Percentiles rank a stretch among this genome's conserved stretches.
Conservation (phyloP, 2,888 invertebrate species). For the Dimorphilus gyrociliatus region DNA sequence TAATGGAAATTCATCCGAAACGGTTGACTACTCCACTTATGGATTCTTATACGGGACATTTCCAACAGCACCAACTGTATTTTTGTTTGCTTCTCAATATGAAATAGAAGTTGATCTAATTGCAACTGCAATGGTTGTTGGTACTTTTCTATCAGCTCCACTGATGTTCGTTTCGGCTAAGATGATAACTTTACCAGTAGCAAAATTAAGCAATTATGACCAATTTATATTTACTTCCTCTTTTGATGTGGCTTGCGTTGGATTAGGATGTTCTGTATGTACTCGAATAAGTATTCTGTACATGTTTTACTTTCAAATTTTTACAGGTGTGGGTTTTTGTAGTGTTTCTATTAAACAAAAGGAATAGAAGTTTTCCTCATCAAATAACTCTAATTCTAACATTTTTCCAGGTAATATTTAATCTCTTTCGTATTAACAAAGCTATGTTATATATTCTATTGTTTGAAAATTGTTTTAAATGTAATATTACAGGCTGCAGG, state of each 20-base stretch:
- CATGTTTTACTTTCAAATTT: slow-evolving; percentile 4
- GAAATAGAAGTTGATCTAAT: slow-evolving; percentile 70
- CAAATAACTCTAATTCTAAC: slow-evolving; percentile 60
- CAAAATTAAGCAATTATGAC: slow-evolving; percentile 54
- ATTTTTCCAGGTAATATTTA: slow-evolving; percentile 54
- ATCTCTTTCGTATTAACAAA: slow-evolving; percentile 1
- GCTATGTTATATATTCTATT: too few relatives aligned
- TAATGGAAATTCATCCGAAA: slow-evolving; percentile 51
- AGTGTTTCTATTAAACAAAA: slow-evolving; percentile 56
- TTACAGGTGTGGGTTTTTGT: slow-evolving; percentile 52
- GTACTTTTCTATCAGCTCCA: slow-evolving; percentile 82
- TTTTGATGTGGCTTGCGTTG: slow-evolving; percentile 64
- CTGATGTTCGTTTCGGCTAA: slow-evolving; percentile 87
- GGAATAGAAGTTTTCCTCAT: slow-evolving; percentile 62
- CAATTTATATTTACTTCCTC: slow-evolving; percentile 60
- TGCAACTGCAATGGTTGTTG: slow-evolving; percentile 81
- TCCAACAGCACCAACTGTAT: slow-evolving; percentile 86
- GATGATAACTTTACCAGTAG: slow-evolving; percentile 57
- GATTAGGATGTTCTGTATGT: slow-evolving; percentile 52
- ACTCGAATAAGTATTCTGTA: slow-evolving; percentile 2
- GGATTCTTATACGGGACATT: slow-evolving; percentile 90
- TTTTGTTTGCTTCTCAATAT: slow-evolving; percentile 78
- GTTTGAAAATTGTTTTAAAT: slow-evolving; percentile 17
- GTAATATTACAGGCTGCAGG: slow-evolving; percentile 17
- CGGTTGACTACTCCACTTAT: slow-evolving; percentile 67